A percentile compares a stretch with the other conserved stretches of the same genome.
These are phyloP conservation scores for Nyleta sp. DNA, from an alignment of 2,888 invertebrate species.

Conservation along the genomic window DNA sequence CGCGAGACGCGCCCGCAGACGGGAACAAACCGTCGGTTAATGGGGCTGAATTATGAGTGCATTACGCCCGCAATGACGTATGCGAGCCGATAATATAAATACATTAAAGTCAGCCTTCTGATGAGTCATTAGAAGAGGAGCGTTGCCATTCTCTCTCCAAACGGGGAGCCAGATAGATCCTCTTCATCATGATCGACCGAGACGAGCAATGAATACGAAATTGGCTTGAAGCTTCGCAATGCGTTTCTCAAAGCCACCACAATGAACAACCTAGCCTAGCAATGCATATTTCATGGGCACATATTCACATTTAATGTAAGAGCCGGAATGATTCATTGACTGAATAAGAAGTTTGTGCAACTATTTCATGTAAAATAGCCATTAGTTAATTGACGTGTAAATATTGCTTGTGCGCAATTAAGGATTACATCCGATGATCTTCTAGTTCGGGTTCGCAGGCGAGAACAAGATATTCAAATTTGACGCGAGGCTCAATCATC, in stretches of 20 bases:
- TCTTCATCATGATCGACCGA: constrained; percentile 73
- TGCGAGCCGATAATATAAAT: constrained; percentile 46
- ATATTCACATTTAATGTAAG: constrained; percentile 64
- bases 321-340: constrained; percentile 54
- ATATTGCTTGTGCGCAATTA: constrained; percentile 4
- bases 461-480: too few species aligned
- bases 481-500: too few species aligned
- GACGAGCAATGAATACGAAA: constrained; percentile 77
- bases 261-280: constrained; percentile 74
- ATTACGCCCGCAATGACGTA: constrained; percentile 32
- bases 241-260: constrained; percentile 71
- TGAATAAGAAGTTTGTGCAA: constrained; percentile 47
- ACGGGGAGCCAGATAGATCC: constrained; percentile 66
- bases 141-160: constrained; percentile 55
- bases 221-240: constrained; percentile 67
- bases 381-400: constrained; percentile 28
- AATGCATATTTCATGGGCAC: constrained; percentile 74
- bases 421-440: not conserved
- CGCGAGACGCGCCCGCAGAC: too few species aligned
- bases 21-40: not conserved
- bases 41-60: constrained; percentile 11
- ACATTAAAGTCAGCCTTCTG: constrained; percentile 69
- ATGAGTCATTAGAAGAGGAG: constrained; percentile 70
- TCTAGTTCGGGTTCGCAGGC: not conserved
- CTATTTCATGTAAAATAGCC: constrained; percentile 19